Conservation (phyloP, 2,797 vertebrate species). For the Pangasius krempfi region DNA sequence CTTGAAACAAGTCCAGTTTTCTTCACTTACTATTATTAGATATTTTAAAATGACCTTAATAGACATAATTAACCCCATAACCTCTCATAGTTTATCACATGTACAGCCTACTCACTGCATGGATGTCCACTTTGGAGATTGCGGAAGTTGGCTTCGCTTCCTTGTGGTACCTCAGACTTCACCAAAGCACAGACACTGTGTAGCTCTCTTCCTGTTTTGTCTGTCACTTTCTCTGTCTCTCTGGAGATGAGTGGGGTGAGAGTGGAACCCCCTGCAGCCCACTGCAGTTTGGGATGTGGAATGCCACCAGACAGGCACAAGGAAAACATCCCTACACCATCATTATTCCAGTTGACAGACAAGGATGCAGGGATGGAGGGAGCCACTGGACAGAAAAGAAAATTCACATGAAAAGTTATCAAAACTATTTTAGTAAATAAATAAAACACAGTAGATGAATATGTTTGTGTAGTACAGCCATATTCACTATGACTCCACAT, state of each 20-base stretch:
- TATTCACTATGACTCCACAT: neutral
- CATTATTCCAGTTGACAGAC: slow-evolving; percentile 80
- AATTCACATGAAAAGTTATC: neutral
- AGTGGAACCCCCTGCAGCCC: slow-evolving; percentile 72
- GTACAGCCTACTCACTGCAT: slow-evolving; percentile 61
- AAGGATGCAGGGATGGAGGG: slow-evolving; percentile 70
- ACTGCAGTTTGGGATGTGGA: slow-evolving; percentile 67
- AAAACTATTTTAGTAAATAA: neutral
- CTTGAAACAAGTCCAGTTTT: neutral
- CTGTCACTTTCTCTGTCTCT: slow-evolving; percentile 71
- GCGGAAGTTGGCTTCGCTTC: slow-evolving; percentile 34
- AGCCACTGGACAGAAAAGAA: slow-evolving; percentile 60
- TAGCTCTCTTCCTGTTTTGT: slow-evolving; percentile 69
- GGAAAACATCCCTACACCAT: slow-evolving; percentile 76
- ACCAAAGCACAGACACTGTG: slow-evolving; percentile 75
- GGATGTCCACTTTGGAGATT: slow-evolving; percentile 59
- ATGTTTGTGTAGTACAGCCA: too few species aligned
- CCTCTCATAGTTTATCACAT: neutral
- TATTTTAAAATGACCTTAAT: neutral
- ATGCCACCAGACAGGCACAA: slow-evolving; percentile 72
- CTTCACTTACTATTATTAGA: neutral
- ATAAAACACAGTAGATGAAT: neutral
- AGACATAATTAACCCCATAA: neutral
- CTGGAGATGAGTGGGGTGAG: slow-evolving; percentile 68
- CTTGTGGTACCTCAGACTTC: slow-evolving; percentile 53